These are phyloP conservation scores for Ametastegia equiseti DNA, from an alignment of 2,888 invertebrate genomes.

Conservation along the genomic window DNA sequence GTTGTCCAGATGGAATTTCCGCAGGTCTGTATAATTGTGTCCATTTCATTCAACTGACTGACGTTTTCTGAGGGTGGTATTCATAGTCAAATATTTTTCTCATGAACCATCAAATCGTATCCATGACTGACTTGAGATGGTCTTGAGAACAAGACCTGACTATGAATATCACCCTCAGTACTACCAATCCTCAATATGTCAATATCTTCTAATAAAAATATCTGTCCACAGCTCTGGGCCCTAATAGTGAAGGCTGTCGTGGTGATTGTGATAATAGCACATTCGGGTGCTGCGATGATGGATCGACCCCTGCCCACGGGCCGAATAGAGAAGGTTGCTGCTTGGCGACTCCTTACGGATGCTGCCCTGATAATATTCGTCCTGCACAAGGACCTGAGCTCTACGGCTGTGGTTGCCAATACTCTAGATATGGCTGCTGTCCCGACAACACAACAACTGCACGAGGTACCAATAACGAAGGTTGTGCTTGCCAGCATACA, in stretches of 20 bases:
- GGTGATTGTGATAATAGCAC: constrained; percentile 82
- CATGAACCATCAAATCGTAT: not conserved
- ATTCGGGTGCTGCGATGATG: constrained; percentile 94
- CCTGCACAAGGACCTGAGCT: constrained; percentile 87
- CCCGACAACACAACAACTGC: constrained; percentile 90
- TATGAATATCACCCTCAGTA: too few relatives aligned
- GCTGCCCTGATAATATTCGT: constrained; percentile 92
- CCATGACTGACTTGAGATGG: too few relatives aligned
- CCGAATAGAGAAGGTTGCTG: constrained; percentile 90
- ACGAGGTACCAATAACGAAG: constrained; percentile 86
- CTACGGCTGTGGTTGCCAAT: constrained; percentile 87
- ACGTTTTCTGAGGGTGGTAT: too few relatives aligned
- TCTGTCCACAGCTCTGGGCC: constrained; percentile 80
- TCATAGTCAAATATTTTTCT: too few relatives aligned
- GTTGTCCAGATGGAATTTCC: constrained; percentile 85
- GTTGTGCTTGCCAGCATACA: constrained; percentile 88
- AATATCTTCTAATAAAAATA: too few relatives aligned
- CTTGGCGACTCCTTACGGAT: constrained; percentile 85
- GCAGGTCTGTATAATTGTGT: constrained; percentile 76
- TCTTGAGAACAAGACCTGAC: too few relatives aligned
- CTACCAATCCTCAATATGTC: too few relatives aligned
- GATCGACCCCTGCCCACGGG: constrained; percentile 90
- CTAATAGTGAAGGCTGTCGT: constrained; percentile 86
- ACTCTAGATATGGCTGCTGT: constrained; percentile 90
- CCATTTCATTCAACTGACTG: too few relatives aligned